Evolutionary conservation across 1,140 invertebrate genomes (phyloP), one percentile per base, ranked within the genome.

Genomic region (Hermetia illucens): DNA sequence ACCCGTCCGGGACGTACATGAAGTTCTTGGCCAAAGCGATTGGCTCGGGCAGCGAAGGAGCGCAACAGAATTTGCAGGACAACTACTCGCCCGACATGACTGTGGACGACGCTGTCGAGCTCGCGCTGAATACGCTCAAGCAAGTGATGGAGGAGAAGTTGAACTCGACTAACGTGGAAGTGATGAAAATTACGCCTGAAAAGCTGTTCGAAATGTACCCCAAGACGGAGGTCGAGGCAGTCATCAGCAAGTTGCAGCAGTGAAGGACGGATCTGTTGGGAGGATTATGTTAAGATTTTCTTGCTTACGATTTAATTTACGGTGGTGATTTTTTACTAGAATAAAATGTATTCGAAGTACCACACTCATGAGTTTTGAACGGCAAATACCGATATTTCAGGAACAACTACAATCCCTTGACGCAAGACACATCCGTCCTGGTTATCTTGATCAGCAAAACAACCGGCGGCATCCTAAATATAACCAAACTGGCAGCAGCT

Each of bases 101-200:
- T 1, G 61, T 99, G n/a, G 79, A 87, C 42, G 93, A 98, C 68
- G 95, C 94, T 12, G 80, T 90, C 38, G 93, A 91, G 53, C 62
- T 84, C 22, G 81, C 90, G 3, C 63, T 99, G 12, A 91, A 83
- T 6, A 98, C 98, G 53, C 64, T 99, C 2, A 99, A 99, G 57
- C 94, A 98, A 69, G 94, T 99, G 0, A 99, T 99, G 96, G 96
- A 99, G 61, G 96, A 99, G 63, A 98, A 98, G 65, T 62, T 99
- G 0, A 97, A 86, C 45, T 86, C 90, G 20, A 90, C 82, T 22
- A 99, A 99, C 69, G 92, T 99, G 33, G 96, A 99, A 70, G 84
- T 98, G 22, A 89, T 92, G 52, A 90, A 85, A 13, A 87, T 97
- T 65, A 95, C 88, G 3, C 79, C 81, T 2, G 73, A 77, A 8